Base-by-base conservation (phyloP, 2,113 vertebrate species). In the Albula goreensis region DNA sequence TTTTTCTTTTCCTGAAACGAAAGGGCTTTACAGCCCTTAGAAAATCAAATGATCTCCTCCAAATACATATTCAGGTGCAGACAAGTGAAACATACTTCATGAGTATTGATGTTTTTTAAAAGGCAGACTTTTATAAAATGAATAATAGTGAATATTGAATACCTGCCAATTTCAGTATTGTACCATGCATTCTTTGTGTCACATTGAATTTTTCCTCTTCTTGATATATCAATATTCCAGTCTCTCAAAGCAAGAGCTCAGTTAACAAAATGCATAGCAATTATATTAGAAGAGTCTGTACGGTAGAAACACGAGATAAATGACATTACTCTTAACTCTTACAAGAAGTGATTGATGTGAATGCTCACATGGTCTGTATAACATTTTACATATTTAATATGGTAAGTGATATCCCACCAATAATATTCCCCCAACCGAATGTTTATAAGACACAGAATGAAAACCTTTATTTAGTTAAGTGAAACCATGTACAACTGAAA, bases 331-430 rank as follows among this genome's bases (percentile, higher is more conserved):
- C 57, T 10, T n/a, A 49, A 5, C 60, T 41, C 2, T 11, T 83
- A 48, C 25, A 22, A 83, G 7, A 82, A 50, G 0, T 86, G 91
- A 85, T 49, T 87, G 91, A 91, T 89, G 83, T 41, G 5, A n/a
- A 50, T 56, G 81, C 60, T 78, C 31, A 17, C 79, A n/a, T 41
- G 77, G 83, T 89, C 89, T 83, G 84, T 83, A 89, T 89, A 66
- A 86, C 88, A 17, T 88, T 86, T 85, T 92, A 83, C 88, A 94
- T 92, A 91, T 93, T 93, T 92, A 92, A 93, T 89, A 49, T 74
- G 50, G 86, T 86, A 91, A 92, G 89, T 88, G 88, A 92, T 91
- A 91, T 90, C 89, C 90, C 87, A 88, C 90, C 89, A 91, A 82
- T 90, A 83, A 85, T 90, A 88, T 88, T 88, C 82, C 57, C 82